Evolutionary conservation across 2,888 invertebrate species (phyloP).

Genomic region (Dichetophora obliterata): DNA sequence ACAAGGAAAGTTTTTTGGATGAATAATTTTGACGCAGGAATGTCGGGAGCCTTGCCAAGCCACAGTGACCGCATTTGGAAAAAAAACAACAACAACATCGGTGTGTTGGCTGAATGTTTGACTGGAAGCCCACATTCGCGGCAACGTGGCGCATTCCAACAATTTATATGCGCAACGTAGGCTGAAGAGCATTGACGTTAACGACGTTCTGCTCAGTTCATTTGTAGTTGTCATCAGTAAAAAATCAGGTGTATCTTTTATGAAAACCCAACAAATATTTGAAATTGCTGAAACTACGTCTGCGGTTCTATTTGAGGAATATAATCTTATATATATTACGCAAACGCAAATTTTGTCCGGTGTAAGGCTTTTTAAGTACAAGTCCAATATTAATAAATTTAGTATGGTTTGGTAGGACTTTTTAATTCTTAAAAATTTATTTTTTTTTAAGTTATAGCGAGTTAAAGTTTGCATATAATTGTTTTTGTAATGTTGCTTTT

Average conservation of each 20-base stretch:
- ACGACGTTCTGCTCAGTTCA: neutral
- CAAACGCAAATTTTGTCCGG: no score
- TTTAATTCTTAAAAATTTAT: no score
- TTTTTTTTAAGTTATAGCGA: no score
- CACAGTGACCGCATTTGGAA: neutral
- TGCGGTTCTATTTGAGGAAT: no score
- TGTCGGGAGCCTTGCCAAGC: neutral
- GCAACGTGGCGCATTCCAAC: neutral
- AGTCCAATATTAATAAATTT: no score
- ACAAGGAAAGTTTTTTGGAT: neutral
- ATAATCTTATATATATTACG: no score
- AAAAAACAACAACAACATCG: neutral
- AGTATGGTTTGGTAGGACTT: no score
- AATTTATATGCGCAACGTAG: neutral
- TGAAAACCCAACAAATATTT: neutral
- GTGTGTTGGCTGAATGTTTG: neutral
- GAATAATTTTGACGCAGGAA: neutral
- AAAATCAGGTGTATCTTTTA: neutral
- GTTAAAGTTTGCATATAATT: no score
- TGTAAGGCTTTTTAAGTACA: no score
- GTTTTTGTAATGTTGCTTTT: no score
- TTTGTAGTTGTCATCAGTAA: constrained; percentile 18
- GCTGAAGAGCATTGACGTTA: neutral
- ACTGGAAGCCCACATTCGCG: neutral
- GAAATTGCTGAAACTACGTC: neutral